Evolutionary conservation across 1,140 invertebrate genomes (phyloP).

Genomic region (Megalopta genalis): DNA sequence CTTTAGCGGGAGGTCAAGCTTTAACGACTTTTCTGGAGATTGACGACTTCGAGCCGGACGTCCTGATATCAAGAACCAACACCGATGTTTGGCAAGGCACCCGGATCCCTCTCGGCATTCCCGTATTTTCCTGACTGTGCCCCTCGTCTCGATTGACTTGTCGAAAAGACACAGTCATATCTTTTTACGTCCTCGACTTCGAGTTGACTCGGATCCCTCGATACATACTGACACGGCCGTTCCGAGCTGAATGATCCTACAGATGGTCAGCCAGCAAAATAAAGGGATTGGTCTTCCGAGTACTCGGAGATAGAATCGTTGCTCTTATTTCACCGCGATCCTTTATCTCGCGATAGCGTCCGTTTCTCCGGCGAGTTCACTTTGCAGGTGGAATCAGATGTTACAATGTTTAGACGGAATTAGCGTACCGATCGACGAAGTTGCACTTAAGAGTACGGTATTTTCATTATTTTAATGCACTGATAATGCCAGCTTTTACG

Average conservation of each 20-base stretch:
- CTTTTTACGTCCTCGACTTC: background rate
- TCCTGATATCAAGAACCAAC: background rate
- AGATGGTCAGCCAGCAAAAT: background rate
- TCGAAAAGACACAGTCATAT: background rate
- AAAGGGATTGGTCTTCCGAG: background rate
- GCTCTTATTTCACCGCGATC: background rate
- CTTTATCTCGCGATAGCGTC: background rate
- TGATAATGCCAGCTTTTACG: no score
- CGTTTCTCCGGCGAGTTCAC: background rate
- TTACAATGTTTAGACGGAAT: background rate
- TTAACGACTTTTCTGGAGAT: no score
- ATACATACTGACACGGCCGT: background rate
- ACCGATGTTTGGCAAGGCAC: background rate
- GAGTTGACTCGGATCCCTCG: background rate
- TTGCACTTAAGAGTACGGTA: no score
- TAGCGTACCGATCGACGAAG: no score
- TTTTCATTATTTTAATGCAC: no score
- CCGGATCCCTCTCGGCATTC: background rate
- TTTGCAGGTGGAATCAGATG: background rate
- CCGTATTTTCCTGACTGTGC: background rate
- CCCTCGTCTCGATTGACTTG: constrained; percentile 9
- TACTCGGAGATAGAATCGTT: background rate
- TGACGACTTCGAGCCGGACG: background rate
- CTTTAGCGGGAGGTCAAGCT: no score
- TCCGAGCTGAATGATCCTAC: background rate